These are phyloP conservation scores for Choristoneura rosaceana DNA, from an alignment of 2,888 invertebrate species.

Conservation along the genomic window DNA sequence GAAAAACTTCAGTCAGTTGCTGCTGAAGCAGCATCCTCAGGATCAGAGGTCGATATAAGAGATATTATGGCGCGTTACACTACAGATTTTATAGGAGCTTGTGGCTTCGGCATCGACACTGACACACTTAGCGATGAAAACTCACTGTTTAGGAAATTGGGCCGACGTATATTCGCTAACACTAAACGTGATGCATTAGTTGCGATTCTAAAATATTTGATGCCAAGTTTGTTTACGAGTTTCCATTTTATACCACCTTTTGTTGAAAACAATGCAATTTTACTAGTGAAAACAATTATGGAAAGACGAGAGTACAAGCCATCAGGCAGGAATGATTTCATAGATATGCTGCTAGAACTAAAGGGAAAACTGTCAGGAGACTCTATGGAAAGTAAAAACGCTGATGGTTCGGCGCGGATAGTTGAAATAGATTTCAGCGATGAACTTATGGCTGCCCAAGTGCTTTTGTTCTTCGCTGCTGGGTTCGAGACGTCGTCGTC, in stretches of 20 bases:
- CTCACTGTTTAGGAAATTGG: conserved; percentile 47
- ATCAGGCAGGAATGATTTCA: conserved; percentile 49
- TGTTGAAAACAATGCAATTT: conserved; percentile 26
- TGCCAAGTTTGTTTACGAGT: conserved; percentile 18
- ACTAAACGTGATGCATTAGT: conserved; percentile 20
- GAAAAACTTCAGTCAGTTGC: conserved; percentile 39
- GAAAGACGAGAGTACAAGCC: conserved; percentile 47
- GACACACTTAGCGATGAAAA: conserved; percentile 45
- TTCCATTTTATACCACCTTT: conserved; percentile 3
- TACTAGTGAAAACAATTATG: conserved; percentile 39
- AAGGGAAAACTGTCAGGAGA: conserved; percentile 47
- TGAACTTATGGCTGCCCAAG: conserved; percentile 48
- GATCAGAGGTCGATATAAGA: conserved; percentile 35
- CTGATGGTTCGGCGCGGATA: conserved; percentile 43
- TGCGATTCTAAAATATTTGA: conserved; percentile 23
- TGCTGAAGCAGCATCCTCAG: conserved; percentile 17
- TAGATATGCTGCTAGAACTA: conserved; percentile 50
- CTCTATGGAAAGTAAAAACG: conserved; percentile 44
- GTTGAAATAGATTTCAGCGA: conserved; percentile 44
- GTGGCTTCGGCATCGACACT: conserved; percentile 47
- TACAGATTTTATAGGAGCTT: conserved; percentile 48
- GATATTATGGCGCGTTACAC: conserved; percentile 47
- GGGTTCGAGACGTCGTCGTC: conserved; percentile 52
- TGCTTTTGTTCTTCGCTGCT: conserved; percentile 50
- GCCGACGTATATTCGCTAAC: conserved; percentile 43